phyloP scores from a whole-genome alignment of 23 tunicate species.

The Clavelina lepadiformis region DNA sequence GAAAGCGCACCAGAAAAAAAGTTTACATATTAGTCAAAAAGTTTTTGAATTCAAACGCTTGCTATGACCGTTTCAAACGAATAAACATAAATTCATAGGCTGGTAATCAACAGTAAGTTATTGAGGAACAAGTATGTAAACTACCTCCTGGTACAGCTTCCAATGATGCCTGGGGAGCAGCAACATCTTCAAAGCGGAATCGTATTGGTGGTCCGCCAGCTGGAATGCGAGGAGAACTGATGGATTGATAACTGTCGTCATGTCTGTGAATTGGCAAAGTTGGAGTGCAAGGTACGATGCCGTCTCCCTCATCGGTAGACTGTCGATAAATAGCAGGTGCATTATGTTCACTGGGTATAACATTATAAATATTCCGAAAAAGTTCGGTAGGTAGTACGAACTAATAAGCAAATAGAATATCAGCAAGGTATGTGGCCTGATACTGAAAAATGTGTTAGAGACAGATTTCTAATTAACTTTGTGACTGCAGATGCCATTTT shows the following conservation, averaged over 20 bases:
- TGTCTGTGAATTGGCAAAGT: slow-evolving; percentile 56
- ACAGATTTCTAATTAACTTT: no score
- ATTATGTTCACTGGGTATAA: no score
- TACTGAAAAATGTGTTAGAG: no score
- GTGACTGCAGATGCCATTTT: no score
- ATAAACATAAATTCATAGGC: no score
- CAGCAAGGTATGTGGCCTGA: no score
- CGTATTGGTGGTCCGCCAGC: slow-evolving; percentile 45
- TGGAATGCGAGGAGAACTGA: slow-evolving; percentile 82
- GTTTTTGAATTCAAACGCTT: no score
- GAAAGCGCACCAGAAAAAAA: neutral
- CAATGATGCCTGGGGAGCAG: slow-evolving; percentile 30
- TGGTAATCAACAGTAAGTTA: no score
- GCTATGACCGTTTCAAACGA: no score
- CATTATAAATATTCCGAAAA: no score
- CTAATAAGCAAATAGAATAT: no score
- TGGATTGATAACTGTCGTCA: slow-evolving; percentile 71
- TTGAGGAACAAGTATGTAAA: neutral
- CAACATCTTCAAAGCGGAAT: slow-evolving; percentile 78
- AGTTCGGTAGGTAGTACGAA: no score
- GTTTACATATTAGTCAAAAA: neutral
- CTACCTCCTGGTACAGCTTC: slow-evolving; percentile 51
- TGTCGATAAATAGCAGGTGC: slow-evolving; percentile 9
- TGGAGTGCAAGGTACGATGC: slow-evolving; percentile 89
- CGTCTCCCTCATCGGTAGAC: slow-evolving; percentile 80